Evolutionary conservation across 1,140 invertebrate genomes (phyloP), one percentile per base, ranked within the genome.

Genomic region (Anoplophora glabripennis): DNA sequence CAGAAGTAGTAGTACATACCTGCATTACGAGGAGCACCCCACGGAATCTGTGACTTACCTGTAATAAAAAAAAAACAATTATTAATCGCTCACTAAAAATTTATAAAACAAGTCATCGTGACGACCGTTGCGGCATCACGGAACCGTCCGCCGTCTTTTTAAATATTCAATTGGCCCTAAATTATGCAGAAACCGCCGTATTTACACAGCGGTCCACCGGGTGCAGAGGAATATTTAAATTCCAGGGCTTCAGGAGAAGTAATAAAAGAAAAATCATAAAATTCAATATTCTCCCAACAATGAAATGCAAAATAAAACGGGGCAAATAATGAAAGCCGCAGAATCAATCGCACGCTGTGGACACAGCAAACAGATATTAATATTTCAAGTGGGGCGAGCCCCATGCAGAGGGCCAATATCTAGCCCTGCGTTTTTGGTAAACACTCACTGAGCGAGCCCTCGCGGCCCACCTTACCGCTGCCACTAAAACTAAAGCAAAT

Each of bases 351-450:
- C 56, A 57, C 61, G 57, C 66, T 71, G 69, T 71, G 63, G 69
- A 69, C 67, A 71, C 52, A 69, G 60, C 65, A 71, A 71, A 71
- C 69, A 71, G 67, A 71, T 67, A 71, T 71, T 71, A 71, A 69
- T 71, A 69, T 71, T 71, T 69, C 69, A 69, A 61, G 12, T 45
- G 59, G 64, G 59, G 68, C 57, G 36, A 52, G 48, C 14, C n/a
- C n/a, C n/a, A n/a, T n/a, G n/a, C n/a, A n/a, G n/a, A n/a, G 21
- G 21, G 21, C 21, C 21, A 28, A 28, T 28, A 28, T 28, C 21
- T 28, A 28, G 21, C 21, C 44, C 44, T n/a, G 44, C 10, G 44
- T 17, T 46, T 46, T 40, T 8, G 38, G 14, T 40, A n/a, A 15
- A 40, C 38, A n/a, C 18, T 46, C 21, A 11, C 28, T 46, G 8